Conservation (phyloP, 1,140 invertebrate species). For the Nasonia longicornis region DNA sequence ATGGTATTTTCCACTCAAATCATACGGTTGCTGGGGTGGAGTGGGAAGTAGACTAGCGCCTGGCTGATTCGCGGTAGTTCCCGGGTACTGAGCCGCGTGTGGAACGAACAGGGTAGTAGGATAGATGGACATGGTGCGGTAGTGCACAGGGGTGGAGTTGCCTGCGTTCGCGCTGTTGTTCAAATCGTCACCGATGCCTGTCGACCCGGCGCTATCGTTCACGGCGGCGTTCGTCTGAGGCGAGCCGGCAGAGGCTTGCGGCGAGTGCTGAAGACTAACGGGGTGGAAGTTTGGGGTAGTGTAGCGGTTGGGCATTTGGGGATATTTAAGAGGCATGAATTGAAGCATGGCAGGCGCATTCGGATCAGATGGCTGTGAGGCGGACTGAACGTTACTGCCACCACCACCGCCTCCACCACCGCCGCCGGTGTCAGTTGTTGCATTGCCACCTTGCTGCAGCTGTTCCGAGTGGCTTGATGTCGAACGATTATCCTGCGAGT, state of each 20-base stretch:
- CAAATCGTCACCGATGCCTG: not conserved
- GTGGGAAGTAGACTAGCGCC: constrained; percentile 61
- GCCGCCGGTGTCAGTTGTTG: constrained; percentile 36
- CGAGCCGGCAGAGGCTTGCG: not conserved
- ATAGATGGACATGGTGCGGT: constrained; percentile 58
- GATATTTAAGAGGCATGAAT: constrained; percentile 64
- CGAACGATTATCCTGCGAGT: constrained; percentile 64
- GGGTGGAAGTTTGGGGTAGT: constrained; percentile 58
- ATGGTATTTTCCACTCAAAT: constrained; percentile 45
- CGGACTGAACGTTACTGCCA: constrained; percentile 53
- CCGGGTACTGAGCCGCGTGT: constrained; percentile 48
- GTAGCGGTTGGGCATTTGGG: constrained; percentile 57
- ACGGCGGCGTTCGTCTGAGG: not conserved
- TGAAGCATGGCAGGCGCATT: constrained; percentile 56
- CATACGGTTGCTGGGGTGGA: constrained; percentile 51
- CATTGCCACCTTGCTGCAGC: constrained; percentile 36
- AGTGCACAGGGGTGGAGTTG: constrained; percentile 52
- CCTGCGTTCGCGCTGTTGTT: not conserved
- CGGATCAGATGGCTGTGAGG: constrained; percentile 47
- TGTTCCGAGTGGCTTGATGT: constrained; percentile 65
- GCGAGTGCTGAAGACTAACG: constrained; percentile 10
- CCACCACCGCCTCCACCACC: constrained; percentile 29
- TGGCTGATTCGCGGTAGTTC: constrained; percentile 28
- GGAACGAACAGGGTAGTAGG: constrained; percentile 61
- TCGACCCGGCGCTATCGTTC: not conserved